phyloP scores from a whole-genome alignment of 2,113 vertebrate species.

The Poecile atricapillus region DNA sequence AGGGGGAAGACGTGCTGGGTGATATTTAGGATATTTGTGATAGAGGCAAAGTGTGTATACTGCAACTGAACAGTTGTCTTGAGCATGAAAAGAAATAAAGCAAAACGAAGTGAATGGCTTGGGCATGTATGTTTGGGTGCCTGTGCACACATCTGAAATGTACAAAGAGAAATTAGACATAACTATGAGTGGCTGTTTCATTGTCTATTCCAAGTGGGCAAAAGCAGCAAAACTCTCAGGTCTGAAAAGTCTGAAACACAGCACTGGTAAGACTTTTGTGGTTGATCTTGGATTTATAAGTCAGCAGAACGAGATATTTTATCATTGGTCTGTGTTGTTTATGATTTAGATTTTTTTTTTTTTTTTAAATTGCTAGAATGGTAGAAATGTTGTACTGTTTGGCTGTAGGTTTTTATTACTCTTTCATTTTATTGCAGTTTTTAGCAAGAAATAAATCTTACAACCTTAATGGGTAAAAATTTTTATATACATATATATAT shows the following conservation, averaged over 20 bases:
- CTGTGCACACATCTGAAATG: not conserved
- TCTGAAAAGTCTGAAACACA: not conserved
- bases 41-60: not conserved
- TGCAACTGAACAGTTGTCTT: not conserved
- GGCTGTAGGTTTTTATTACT: not conserved
- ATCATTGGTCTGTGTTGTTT: not conserved
- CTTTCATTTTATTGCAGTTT: not conserved
- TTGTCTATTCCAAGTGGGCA: not conserved
- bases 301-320: not conserved
- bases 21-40: not conserved
- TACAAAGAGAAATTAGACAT: not conserved
- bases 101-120: not conserved
- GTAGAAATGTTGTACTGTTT: not conserved
- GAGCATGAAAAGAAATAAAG: not conserved
- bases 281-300: not conserved
- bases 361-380: not conserved
- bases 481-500: not conserved
- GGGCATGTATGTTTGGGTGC: rapidly evolving
- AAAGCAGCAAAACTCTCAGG: not conserved
- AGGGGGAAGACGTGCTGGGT: not conserved
- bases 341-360: not conserved
- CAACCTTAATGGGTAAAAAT: not conserved
- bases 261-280: not conserved
- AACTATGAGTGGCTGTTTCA: not conserved
- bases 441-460: not conserved